phyloP scores from a whole-genome alignment of 2,113 vertebrate species.

The Otocyon megalotis region DNA sequence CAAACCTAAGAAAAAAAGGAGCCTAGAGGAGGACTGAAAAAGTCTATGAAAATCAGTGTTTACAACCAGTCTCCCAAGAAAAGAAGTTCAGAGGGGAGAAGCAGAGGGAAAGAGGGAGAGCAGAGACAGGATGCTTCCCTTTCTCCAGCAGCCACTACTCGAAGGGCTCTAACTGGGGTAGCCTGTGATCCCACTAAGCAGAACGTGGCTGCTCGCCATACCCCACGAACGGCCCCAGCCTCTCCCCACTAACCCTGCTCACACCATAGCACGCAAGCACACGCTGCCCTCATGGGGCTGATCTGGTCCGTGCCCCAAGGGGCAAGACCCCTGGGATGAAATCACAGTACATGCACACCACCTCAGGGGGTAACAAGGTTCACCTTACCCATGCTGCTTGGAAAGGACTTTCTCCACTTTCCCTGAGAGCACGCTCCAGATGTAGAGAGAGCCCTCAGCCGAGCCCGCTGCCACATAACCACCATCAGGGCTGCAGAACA shows the following conservation, averaged over 20 bases:
- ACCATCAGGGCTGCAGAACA: conserved; percentile 92
- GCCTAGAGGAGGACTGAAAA: not conserved
- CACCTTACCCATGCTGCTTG: conserved; percentile 94
- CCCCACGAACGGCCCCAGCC: rapidly evolving
- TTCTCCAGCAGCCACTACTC: not conserved
- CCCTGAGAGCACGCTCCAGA: conserved; percentile 96
- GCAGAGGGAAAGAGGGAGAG: too few species aligned
- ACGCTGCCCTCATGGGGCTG: rapidly evolving
- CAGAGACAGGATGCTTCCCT: rapidly evolving
- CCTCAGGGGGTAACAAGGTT: rapidly evolving
- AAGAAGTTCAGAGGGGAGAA: too few species aligned
- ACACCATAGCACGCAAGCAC: rapidly evolving
- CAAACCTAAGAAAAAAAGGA: not conserved
- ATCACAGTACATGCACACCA: not conserved
- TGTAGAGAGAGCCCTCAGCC: conserved; percentile 93
- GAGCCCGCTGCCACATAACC: conserved; percentile 94
- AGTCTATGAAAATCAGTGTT: not conserved
- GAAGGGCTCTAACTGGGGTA: rapidly evolving
- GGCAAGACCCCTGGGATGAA: not conserved
- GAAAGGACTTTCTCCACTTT: conserved; percentile 93
- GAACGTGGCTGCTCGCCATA: rapidly evolving
- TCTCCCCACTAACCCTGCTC: not conserved
- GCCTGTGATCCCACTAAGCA: rapidly evolving
- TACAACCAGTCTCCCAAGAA: too few species aligned
- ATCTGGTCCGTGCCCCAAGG: rapidly evolving